Conservation (phyloP, 2,113 vertebrate genomes). For the Cephalopholis sonnerati region DNA sequence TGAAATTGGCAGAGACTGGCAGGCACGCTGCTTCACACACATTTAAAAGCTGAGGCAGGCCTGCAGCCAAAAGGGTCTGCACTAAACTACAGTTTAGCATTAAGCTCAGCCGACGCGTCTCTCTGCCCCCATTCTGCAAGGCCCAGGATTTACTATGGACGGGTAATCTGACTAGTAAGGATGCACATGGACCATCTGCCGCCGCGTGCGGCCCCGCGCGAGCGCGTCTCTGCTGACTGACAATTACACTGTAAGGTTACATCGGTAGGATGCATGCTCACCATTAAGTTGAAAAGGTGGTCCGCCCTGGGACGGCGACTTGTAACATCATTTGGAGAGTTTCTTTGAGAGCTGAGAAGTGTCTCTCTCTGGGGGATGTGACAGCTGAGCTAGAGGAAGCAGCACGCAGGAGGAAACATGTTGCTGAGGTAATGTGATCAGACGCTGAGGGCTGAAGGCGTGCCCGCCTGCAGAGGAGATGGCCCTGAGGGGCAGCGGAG, state of each 20-base stretch:
- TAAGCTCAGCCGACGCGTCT: conserved; percentile 37
- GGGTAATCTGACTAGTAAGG: conserved; percentile 86
- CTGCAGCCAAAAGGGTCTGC: conserved; percentile 29
- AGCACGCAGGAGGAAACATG: conserved; percentile 59
- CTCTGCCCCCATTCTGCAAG: conserved; percentile 67
- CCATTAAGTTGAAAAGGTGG: conserved; percentile 65
- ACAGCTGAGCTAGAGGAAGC: conserved; percentile 45
- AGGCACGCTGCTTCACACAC: conserved; percentile 3
- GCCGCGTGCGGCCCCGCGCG: neutral
- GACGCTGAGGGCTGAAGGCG: conserved; percentile 60
- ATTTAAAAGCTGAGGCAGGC: conserved; percentile 1
- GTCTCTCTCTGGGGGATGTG: conserved; percentile 35
- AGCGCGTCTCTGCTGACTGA: conserved; percentile 33
- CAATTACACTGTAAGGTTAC: conserved; percentile 31
- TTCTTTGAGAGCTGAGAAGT: conserved; percentile 29
- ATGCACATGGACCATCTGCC: conserved; percentile 86
- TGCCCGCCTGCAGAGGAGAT: conserved; percentile 28
- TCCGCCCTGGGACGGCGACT: conserved; percentile 42
- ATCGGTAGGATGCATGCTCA: conserved; percentile 67
- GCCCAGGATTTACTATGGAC: conserved; percentile 83
- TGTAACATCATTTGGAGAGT: conserved; percentile 35
- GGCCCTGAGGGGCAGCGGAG: conserved; percentile 23
- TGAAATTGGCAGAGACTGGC: conserved; percentile 9
- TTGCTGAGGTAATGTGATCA: conserved; percentile 85
- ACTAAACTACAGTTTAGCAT: conserved; percentile 62